Evolutionary conservation across 1,140 invertebrate species (phyloP), one percentile per base, ranked within the genome.

Genomic region (Oreohelix idahoensis): DNA sequence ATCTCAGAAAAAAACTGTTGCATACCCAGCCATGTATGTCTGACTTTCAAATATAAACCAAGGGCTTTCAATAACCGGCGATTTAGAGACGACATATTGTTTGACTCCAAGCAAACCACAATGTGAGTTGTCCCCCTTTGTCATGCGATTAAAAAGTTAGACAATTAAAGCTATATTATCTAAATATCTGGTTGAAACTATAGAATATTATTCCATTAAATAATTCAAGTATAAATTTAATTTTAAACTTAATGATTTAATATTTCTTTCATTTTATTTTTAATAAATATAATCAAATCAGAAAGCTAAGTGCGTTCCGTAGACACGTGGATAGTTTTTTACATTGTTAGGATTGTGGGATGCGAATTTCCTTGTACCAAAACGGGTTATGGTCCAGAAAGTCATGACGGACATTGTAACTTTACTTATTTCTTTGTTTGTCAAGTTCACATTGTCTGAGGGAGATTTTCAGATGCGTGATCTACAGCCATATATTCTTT

Each of bases 311-410:
- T 69, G 8, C n/a, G 53, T 58, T 58, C 20, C 23, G 53, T 58
- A 58, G 53, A 58, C 20, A 23, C 11, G 2, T 5, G 35, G 4
- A 20, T 39, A 49, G 71, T 49, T 74, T 74, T n/a, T 74, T 74
- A 10, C 39, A 74, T 42, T 39, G 13, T 42, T 77, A 53, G 75
- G 1, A 77, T 77, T 77, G 42, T 66, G 51, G 77, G 77, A 79
- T 39, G 77, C 17, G 53, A 58, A 79, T 63, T 79, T 79, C 51
- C 35, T 79, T 79, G 77, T 79, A 79, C 77, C 77, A 79, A 63
- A 79, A 79, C 58, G 51, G 15, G 58, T 39, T 23, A 8, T 2
- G 53, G 26, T 58, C 26, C 26, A n/a, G 53, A 58, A 23, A 58
- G 15, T 58, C 1, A n/a, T 58, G 10, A 15, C 26, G 26, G 4